phyloP scores from a whole-genome alignment of 2,888 invertebrate genomes.

The Macrophya alboannulata region DNA sequence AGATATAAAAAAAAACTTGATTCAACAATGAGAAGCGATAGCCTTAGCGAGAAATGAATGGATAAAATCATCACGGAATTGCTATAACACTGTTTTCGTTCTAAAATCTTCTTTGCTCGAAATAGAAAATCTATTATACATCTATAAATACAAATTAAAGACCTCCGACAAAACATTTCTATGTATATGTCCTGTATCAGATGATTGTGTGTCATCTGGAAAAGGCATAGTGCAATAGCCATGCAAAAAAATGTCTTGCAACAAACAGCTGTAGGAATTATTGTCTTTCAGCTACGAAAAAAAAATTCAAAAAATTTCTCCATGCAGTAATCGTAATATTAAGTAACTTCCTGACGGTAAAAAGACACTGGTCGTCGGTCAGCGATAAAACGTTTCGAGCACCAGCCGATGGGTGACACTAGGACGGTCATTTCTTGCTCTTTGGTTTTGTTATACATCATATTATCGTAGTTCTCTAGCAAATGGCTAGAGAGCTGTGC shows the following conservation, averaged over 20 bases:
- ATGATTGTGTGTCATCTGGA: background rate
- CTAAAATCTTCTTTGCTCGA: background rate
- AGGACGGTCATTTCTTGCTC: constrained; percentile 31
- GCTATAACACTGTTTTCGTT: background rate
- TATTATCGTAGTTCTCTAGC: background rate
- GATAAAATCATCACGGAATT: background rate
- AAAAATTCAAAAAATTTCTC: background rate
- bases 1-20: constrained; percentile 32
- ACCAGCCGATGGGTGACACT: constrained; percentile 45
- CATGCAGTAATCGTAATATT: background rate
- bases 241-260: no score
- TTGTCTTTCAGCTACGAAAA: background rate
- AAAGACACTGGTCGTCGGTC: constrained; percentile 16
- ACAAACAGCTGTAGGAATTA: no score
- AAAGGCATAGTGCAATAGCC: no score
- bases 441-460: background rate
- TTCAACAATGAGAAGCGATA: background rate
- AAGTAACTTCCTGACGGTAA: constrained; percentile 9
- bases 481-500: background rate
- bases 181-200: no score
- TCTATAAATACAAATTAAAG: background rate
- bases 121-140: background rate
- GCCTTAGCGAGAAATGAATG: background rate
- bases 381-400: constrained; percentile 30
- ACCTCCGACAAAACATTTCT: background rate